Evolutionary conservation across 2,113 vertebrate genomes (phyloP), one percentile per base, ranked within the genome.

Genomic region (Mugil cephalus): DNA sequence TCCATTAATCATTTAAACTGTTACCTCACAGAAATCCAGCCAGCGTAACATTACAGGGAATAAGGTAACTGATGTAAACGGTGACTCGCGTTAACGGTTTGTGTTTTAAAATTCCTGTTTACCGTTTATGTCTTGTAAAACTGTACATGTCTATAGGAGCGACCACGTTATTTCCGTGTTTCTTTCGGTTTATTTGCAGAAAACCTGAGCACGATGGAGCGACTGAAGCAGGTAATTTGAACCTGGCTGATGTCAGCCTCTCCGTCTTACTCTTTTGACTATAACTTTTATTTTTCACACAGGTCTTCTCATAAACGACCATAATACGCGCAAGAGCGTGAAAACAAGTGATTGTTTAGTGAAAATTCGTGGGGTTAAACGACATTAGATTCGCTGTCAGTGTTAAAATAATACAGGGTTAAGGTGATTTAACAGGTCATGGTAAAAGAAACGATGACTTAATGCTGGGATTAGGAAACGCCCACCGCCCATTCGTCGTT

Each of bases 121-220:
- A 47, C 30, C 11, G 36, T 61, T 66, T 12, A 48, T 34, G 9
- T 9, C 12, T 19, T 66, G 13, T 13, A 3, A 4, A 17, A 1
- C 1, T 38, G 34, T n/a, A 3, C 7, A 6, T 58, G 10, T 3
- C 24, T 30, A n/a, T n/a, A 30, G 24, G 24, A 30, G 24, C 24
- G 24, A 30, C 24, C 0, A 35, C 8, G 10, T 24, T 24, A n/a
- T 40, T n/a, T 55, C 0, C 15, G 7, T 56, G n/a, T 52, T 66
- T 14, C 3, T 6, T 12, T 11, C 2, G 7, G 36, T 9, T 30
- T 3, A 39, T 1, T 13, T 1, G 9, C 21, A 54, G 21, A 42
- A 50, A 63, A 45, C 42, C 9, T 36, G 40, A 69, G 11, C 10
- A 54, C 68, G 13, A 86, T 86, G 80, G 64, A 86, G 0, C 34